Evolutionary conservation across 1,140 invertebrate genomes (phyloP).

Genomic region (Melanaphis sacchari): DNA sequence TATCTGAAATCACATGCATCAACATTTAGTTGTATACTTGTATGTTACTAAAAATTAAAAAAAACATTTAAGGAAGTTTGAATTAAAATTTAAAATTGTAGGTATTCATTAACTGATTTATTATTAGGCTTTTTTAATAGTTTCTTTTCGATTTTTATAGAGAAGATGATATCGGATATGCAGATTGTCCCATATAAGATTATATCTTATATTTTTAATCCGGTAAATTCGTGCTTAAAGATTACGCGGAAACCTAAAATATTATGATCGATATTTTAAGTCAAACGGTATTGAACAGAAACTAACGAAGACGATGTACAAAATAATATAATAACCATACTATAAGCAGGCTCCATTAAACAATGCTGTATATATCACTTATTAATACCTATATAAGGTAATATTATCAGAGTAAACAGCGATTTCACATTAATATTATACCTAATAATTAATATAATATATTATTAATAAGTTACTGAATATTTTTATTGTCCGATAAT

Average conservation of each 20-base stretch:
- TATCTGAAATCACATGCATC: no score
- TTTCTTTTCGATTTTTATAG: not conserved
- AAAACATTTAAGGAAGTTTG: not conserved
- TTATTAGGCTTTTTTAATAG: not conserved
- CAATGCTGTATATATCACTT: not conserved
- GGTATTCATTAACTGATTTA: not conserved
- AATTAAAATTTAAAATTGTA: not conserved
- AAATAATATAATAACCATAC: not conserved
- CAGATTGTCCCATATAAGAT: not conserved
- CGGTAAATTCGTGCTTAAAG: not conserved
- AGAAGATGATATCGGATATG: not conserved
- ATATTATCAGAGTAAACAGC: not conserved
- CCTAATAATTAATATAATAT: not conserved
- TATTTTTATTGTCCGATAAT: not conserved
- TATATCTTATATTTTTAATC: not conserved
- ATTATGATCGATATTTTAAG: not conserved
- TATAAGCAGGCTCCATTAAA: not conserved
- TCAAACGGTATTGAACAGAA: not conserved
- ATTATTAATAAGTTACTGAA: not conserved
- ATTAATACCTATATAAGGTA: not conserved
- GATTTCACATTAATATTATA: not conserved
- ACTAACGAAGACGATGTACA: no score
- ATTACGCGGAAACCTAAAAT: not conserved
- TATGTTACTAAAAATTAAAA: no score
- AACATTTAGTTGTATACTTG: no score